Conservation (phyloP, 2,113 vertebrate genomes). For the Capricornis sumatraensis region DNA sequence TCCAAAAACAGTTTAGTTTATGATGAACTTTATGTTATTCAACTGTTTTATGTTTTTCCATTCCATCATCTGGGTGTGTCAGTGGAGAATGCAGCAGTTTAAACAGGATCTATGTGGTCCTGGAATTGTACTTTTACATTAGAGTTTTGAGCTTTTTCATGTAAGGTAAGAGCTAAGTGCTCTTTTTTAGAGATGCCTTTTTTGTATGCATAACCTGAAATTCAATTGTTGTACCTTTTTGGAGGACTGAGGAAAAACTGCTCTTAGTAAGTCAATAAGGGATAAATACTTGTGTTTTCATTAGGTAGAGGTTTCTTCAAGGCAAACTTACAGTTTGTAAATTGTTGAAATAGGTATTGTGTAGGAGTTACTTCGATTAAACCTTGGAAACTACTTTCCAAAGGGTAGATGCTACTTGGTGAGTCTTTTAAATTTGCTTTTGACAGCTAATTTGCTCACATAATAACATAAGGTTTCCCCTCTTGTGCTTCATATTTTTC, state of each 20-base stretch:
- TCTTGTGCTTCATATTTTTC: constrained; percentile 24
- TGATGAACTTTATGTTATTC: not conserved
- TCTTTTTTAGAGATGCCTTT: not conserved
- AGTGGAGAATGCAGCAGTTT: not conserved
- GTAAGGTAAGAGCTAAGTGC: not conserved
- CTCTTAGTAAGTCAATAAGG: not conserved
- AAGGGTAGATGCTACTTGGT: not conserved
- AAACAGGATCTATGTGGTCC: not conserved
- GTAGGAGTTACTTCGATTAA: constrained; percentile 24
- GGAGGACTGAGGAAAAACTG: not conserved
- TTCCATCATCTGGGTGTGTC: not conserved
- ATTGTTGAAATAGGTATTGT: not conserved
- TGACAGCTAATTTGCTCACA: constrained; percentile 60
- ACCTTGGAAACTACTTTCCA: constrained; percentile 23
- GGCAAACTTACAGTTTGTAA: not conserved
- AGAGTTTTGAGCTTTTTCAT: not conserved
- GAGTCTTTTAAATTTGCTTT: constrained; percentile 47
- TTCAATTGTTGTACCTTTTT: not conserved
- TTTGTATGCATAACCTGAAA: not conserved
- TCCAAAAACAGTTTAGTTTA: not conserved
- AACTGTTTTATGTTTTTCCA: not conserved
- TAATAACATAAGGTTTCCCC: constrained; percentile 35
- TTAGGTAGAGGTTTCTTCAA: not conserved
- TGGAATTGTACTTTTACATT: not conserved
- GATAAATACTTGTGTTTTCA: constrained; percentile 24